phyloP scores from a whole-genome alignment of 2,888 invertebrate species.

The Cantharis flavilabris region DNA sequence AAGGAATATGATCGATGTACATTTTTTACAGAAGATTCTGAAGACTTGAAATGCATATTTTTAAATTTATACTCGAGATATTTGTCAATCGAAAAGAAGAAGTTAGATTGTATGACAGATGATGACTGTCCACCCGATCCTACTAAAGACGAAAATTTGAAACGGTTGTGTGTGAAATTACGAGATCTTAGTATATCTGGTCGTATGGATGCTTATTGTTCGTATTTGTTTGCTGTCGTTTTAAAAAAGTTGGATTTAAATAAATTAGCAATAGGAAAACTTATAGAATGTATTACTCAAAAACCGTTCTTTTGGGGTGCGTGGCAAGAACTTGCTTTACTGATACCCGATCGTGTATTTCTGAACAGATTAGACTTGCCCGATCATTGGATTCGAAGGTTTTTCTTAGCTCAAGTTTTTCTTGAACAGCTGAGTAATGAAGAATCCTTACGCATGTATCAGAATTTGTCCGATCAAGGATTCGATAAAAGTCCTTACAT shows the following conservation, averaged over 20 bases:
- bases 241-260: constrained; percentile 83
- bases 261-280: constrained; percentile 75
- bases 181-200: constrained; percentile 62
- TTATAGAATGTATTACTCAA: constrained; percentile 77
- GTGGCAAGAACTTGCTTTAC: constrained; percentile 88
- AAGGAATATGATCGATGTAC: constrained; percentile 90
- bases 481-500: constrained; percentile 89
- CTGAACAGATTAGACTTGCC: constrained; percentile 70
- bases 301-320: constrained; percentile 93
- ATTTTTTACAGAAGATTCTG: constrained; percentile 74
- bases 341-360: constrained; percentile 75
- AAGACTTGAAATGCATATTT: constrained; percentile 75
- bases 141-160: constrained; percentile 59
- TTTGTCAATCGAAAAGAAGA: constrained; percentile 88
- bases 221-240: constrained; percentile 90
- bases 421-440: constrained; percentile 89
- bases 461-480: constrained; percentile 74
- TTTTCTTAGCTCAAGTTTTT: constrained; percentile 89
- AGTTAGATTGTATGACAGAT: constrained; percentile 77
- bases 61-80: constrained; percentile 85
- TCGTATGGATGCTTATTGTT: constrained; percentile 82
- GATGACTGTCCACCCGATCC: constrained; percentile 63
- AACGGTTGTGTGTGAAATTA: constrained; percentile 62
- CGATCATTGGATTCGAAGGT: constrained; percentile 92
- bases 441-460: constrained; percentile 84